Evolutionary conservation across 1,140 invertebrate species (phyloP).

Genomic region (Eufriesea mexicana): DNA sequence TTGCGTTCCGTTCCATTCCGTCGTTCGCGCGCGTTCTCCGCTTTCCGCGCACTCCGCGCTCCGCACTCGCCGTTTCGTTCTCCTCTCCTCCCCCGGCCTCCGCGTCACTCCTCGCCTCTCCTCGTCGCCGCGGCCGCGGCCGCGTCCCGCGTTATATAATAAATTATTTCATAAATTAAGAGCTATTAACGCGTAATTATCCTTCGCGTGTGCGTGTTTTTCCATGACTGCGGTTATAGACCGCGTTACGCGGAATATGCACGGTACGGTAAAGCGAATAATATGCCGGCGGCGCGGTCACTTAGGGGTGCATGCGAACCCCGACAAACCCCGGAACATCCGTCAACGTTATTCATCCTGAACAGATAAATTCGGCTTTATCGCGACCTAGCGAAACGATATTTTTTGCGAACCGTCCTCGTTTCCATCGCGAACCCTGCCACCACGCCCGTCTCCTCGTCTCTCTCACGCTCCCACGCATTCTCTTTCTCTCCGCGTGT

Average conservation of each 20-base stretch:
- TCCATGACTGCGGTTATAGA: slow-evolving; percentile 70
- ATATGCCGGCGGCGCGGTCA: slow-evolving; percentile 42
- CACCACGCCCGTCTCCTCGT: neutral
- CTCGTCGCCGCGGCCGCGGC: slow-evolving; percentile 40
- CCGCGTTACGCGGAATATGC: slow-evolving; percentile 64
- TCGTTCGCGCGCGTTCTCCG: too few relatives aligned
- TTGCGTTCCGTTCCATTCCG: neutral
- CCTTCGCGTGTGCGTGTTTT: slow-evolving; percentile 70
- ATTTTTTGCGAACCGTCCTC: slow-evolving; percentile 4
- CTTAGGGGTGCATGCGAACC: slow-evolving; percentile 31
- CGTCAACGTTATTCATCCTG: slow-evolving; percentile 50
- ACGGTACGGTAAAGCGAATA: slow-evolving; percentile 50
- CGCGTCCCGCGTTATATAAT: slow-evolving; percentile 69
- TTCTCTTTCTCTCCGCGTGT: neutral
- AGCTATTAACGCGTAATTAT: slow-evolving; percentile 74
- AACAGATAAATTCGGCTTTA: slow-evolving; percentile 49
- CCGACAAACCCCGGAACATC: slow-evolving; percentile 25
- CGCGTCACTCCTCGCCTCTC: neutral
- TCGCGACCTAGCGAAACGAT: slow-evolving; percentile 16
- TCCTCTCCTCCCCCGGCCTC: neutral
- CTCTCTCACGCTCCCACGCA: too few relatives aligned
- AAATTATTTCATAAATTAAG: slow-evolving; percentile 76
- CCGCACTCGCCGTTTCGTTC: too few relatives aligned
- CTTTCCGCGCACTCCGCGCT: neutral
- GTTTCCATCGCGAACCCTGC: neutral